Evolutionary conservation across 2,113 vertebrate species (phyloP).

Genomic region (Sinocyclocheilus maitianheensis): DNA sequence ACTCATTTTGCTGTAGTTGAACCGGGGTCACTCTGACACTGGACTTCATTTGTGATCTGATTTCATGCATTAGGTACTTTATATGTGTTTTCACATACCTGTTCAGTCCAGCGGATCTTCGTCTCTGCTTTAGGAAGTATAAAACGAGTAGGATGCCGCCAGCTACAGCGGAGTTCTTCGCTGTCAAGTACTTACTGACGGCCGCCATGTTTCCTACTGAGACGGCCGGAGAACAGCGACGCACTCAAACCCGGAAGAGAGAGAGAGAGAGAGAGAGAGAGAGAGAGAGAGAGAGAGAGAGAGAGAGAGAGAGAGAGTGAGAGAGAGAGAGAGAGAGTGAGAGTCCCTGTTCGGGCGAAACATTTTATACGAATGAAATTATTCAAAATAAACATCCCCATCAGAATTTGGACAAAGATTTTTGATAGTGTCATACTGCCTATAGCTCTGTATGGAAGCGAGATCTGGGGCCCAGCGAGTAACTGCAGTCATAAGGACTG

Average conservation of each 20-base stretch:
- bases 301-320: no score
- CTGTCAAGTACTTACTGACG: conserved; percentile 88
- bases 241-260: conserved; percentile 20
- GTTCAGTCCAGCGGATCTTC: conserved; percentile 56
- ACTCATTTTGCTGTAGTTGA: neutral
- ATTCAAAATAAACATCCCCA: no score
- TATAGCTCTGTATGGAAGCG: no score
- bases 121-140: conserved; percentile 77
- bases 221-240: conserved; percentile 30
- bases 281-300: neutral
- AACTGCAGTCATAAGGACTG: no score
- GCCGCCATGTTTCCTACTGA: conserved; percentile 81
- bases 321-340: no score
- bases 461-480: no score
- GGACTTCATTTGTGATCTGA: neutral
- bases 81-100: conserved; percentile 67
- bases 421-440: no score
- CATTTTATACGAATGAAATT: no score
- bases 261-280: neutral
- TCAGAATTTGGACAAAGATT: no score
- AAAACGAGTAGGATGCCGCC: conserved; percentile 80
- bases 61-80: neutral
- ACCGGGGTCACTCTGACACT: conserved; percentile 31
- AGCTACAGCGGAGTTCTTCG: conserved; percentile 83
- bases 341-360: no score